A percentile compares a stretch with the other conserved stretches of the same genome.
These are phyloP conservation scores for Calcarius lapponicus DNA, from an alignment of 2,797 vertebrate species.

Conservation along the genomic window DNA sequence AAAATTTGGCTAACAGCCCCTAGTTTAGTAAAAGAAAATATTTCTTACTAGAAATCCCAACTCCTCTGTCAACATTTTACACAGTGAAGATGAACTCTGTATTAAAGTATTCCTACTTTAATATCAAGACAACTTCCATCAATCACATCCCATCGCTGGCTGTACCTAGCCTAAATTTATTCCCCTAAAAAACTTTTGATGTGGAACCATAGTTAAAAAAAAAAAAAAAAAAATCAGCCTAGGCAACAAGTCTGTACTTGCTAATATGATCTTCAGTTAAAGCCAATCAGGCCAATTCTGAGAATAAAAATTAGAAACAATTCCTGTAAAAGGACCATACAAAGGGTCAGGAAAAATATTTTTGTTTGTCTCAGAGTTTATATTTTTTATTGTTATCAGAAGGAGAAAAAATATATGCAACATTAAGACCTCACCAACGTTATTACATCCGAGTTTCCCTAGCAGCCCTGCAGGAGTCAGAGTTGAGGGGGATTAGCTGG, in stretches of 20 bases:
- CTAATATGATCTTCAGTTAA: neutral
- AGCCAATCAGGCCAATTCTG: neutral
- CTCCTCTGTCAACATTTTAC: neutral
- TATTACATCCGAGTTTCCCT: rapidly evolving
- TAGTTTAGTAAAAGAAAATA: neutral
- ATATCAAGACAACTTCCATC: neutral
- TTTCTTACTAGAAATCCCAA: too few relatives aligned
- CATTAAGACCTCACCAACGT: neutral
- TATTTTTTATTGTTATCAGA: neutral
- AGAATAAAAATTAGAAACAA: neutral
- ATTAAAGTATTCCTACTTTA: neutral
- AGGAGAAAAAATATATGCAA: neutral
- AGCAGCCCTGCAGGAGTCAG: neutral
- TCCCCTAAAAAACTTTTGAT: neutral
- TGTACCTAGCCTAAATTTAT: neutral
- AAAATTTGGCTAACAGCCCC: neutral
- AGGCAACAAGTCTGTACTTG: neutral
- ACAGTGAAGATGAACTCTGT: neutral
- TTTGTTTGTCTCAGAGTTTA: neutral
- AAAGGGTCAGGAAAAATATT: neutral
- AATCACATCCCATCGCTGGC: neutral
- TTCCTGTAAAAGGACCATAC: neutral
- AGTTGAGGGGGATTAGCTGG: neutral
- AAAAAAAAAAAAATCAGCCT: neutral
- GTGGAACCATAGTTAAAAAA: neutral